Evolutionary conservation across 2,113 vertebrate genomes (phyloP).

Genomic region (Pica pica): DNA sequence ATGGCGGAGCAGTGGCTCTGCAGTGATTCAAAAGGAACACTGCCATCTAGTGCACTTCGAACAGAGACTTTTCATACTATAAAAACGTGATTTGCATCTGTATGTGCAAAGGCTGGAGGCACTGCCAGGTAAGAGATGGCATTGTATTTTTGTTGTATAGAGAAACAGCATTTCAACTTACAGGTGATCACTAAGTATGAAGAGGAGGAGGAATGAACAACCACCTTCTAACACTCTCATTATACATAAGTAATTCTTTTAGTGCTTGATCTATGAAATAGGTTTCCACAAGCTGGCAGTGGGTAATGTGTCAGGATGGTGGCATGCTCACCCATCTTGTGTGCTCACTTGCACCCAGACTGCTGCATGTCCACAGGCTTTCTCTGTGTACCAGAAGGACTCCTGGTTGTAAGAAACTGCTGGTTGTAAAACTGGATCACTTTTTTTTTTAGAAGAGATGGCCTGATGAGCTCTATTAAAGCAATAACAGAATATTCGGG

Average conservation of each 20-base stretch:
- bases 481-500: not conserved
- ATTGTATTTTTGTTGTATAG: not conserved
- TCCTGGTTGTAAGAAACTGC: not conserved
- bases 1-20: not conserved
- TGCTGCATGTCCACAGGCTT: not conserved
- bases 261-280: not conserved
- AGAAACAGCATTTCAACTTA: not conserved
- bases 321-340: rapidly evolving
- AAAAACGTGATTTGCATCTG: not conserved
- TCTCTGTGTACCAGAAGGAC: not conserved
- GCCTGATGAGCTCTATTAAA: not conserved
- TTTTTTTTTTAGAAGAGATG: not conserved
- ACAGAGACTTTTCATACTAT: not conserved
- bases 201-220: not conserved
- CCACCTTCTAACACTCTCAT: not conserved
- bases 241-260: not conserved
- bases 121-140: not conserved
- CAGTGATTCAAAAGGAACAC: constrained; percentile 30
- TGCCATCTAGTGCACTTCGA: constrained; percentile 40
- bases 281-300: not conserved
- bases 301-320: not conserved
- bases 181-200: not conserved
- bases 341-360: not conserved
- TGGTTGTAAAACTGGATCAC: not conserved
- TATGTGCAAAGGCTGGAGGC: not conserved